Evolutionary conservation across 2,888 invertebrate genomes (phyloP).

Genomic region (Philereme transversata): DNA sequence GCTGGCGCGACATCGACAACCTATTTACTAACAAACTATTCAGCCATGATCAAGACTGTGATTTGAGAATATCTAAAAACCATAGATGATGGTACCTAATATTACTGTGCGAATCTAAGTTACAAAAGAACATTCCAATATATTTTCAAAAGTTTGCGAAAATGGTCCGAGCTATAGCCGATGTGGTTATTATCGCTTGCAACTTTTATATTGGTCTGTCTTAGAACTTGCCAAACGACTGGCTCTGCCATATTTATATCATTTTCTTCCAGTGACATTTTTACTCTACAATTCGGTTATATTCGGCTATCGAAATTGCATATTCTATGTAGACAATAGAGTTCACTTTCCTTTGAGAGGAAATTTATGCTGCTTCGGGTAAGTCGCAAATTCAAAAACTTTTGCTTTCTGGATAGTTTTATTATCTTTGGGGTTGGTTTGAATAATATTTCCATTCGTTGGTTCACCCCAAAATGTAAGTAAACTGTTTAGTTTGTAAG

Average conservation of each 20-base stretch:
- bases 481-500: too few relatives aligned
- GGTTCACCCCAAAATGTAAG: background rate
- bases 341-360: background rate
- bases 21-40: constrained; percentile 24
- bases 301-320: background rate
- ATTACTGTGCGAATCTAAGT: too few relatives aligned
- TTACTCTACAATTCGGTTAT: background rate
- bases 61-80: background rate
- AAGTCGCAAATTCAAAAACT: constrained; percentile 1
- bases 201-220: too few relatives aligned
- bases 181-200: too few relatives aligned
- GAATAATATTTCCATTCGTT: constrained; percentile 6
- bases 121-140: too few relatives aligned
- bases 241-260: background rate
- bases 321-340: background rate
- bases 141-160: too few relatives aligned
- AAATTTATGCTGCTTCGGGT: background rate
- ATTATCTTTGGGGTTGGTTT: background rate
- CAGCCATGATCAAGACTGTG: constrained; percentile 14
- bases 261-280: background rate
- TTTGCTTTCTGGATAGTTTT: constrained; percentile 1
- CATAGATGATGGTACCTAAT: too few relatives aligned
- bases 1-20: constrained; percentile 44
- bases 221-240: too few relatives aligned
- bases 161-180: too few relatives aligned